Evolutionary conservation across 2,888 invertebrate species (phyloP), one percentile per base, ranked within the genome.

Genomic region (Trisateles emortualis): DNA sequence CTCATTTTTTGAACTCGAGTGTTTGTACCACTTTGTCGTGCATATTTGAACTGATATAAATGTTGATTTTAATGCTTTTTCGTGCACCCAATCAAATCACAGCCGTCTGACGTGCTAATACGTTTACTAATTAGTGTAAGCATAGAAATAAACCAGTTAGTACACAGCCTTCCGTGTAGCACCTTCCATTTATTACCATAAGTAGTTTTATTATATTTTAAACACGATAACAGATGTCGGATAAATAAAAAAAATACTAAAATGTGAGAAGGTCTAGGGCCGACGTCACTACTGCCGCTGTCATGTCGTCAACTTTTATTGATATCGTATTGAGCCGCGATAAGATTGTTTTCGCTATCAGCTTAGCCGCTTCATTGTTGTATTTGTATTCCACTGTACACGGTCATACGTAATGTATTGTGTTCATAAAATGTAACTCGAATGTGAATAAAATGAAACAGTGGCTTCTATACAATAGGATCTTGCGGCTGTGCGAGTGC

Each of bases 281-380:
- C 56, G 30, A 64, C 72, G 68, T 73, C 69, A 71, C 22, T 16
- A 16, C 22, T 45, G 26, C 22, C 52, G 24, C 36, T 60, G 54
- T 54, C 63, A 58, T 61, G 66, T 54, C 70, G 53, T 66, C 70
- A 63, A 67, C 67, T 70, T 79, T 79, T 86, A 87, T 87, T 86
- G 85, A 86, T 86, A 86, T 74, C 78, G 68, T 84, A 86, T 87
- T 83, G 86, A 78, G 76, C 68, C 64, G 59, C 73, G 88, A 90
- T 90, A 88, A 90, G 90, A 90, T 88, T 85, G 64, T 76, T 73
- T 78, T 81, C 64, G 76, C 77, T 84, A 81, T 84, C 83, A 78
- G 78, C 73, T 66, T 68, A 68, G 64, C 66, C 46, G 64, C 50
- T 47, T 49, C 76, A 79, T 75, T 78, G 79, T 82, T 74, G 71